A percentile compares a stretch with the other conserved stretches of the same genome.
phyloP scores from a whole-genome alignment of 2,797 vertebrate genomes.

The Ciconia nigra region DNA sequence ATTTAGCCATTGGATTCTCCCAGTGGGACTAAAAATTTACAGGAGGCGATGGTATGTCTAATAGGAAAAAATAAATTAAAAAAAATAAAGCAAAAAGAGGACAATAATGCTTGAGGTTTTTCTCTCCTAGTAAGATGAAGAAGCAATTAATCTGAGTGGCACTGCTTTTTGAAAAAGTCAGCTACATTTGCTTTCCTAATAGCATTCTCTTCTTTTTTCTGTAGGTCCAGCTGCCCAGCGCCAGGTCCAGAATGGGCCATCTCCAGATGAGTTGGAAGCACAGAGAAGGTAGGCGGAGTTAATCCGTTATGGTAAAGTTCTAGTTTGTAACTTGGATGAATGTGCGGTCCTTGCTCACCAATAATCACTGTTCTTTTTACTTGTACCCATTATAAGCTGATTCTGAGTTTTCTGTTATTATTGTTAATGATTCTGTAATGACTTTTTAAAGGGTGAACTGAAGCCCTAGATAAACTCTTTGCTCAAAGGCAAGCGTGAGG shows the following conservation, averaged over 20 bases:
- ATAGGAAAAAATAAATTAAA: neutral
- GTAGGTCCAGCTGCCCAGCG: slow-evolving; percentile 92
- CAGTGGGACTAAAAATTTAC: neutral
- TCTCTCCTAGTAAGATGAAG: neutral
- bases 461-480: neutral
- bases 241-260: slow-evolving; percentile 95
- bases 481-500: neutral
- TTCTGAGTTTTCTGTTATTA: neutral
- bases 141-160: neutral
- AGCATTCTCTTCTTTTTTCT: neutral
- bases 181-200: neutral
- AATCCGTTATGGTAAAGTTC: neutral
- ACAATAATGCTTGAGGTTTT: neutral
- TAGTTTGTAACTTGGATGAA: neutral
- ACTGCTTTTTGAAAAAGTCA: neutral
- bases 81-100: neutral
- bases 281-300: slow-evolving; percentile 86
- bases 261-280: slow-evolving; percentile 91
- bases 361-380: neutral
- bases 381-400: neutral
- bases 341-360: neutral
- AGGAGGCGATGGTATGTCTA: neutral
- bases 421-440: neutral
- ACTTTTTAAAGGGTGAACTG: neutral
- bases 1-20: neutral